phyloP scores from a whole-genome alignment of 2,113 vertebrate species.

The Odocoileus hemionus region DNA sequence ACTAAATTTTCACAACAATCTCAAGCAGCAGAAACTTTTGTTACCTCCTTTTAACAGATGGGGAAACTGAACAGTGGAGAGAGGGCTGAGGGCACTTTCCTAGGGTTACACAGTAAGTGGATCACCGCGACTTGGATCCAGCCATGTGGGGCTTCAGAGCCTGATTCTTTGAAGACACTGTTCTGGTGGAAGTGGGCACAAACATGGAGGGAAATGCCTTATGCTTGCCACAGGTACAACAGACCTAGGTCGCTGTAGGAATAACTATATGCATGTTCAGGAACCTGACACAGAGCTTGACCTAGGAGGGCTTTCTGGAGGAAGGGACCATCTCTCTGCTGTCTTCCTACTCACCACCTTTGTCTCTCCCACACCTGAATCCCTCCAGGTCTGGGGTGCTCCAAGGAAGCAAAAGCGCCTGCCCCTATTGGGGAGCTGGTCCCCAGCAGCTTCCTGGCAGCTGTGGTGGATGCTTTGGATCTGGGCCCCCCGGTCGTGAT shows the following conservation, averaged over 20 bases:
- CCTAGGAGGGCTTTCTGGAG: neutral
- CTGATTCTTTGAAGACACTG: neutral
- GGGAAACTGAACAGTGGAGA: neutral
- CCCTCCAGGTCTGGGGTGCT: slow-evolving; percentile 87
- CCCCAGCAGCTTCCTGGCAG: slow-evolving; percentile 85
- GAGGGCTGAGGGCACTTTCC: neutral
- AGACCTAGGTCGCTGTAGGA: neutral
- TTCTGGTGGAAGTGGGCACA: neutral
- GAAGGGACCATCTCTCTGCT: neutral
- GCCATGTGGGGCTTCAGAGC: neutral
- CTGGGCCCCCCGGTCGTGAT: slow-evolving; percentile 87
- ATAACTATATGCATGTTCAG: neutral
- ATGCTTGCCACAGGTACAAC: neutral
- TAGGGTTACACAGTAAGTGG: neutral
- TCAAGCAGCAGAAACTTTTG: neutral
- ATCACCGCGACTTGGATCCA: neutral
- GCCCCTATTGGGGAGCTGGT: slow-evolving; percentile 84
- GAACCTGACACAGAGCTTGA: neutral
- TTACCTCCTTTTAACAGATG: neutral
- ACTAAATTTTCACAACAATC: neutral
- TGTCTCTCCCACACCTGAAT: neutral
- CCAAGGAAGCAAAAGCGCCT: slow-evolving; percentile 85
- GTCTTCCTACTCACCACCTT: neutral
- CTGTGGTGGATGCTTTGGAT: slow-evolving; percentile 84
- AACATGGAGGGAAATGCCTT: neutral